Conservation (phyloP, 2,888 invertebrate species). For the Megaustenia siamemsis region DNA sequence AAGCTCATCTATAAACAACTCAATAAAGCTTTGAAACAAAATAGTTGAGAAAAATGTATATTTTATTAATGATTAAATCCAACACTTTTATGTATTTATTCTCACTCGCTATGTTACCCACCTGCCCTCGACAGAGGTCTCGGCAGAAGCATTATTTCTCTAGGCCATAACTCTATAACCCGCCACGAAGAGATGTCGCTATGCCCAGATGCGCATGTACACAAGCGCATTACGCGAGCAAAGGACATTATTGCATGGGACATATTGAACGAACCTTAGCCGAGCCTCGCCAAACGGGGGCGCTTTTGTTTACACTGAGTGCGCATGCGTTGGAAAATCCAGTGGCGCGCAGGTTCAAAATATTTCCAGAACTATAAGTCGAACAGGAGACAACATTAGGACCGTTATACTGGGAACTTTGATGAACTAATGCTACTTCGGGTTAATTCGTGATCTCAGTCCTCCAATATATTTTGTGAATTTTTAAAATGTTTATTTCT, state of each 20-base stretch:
- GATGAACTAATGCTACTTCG: background rate
- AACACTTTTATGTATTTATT: slow-evolving; percentile 20
- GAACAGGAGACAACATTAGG: background rate
- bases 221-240: slow-evolving; percentile 30
- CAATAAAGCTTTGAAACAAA: too few relatives aligned
- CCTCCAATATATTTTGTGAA: background rate
- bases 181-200: slow-evolving; percentile 24
- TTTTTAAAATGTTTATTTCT: slow-evolving; percentile 10
- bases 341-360: slow-evolving; percentile 46
- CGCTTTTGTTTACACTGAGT: slow-evolving; percentile 46
- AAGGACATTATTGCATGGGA: slow-evolving; percentile 40
- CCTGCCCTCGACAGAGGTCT: background rate
- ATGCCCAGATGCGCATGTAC: slow-evolving; percentile 35
- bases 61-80: background rate
- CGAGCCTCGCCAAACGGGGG: slow-evolving; percentile 43
- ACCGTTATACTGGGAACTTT: slow-evolving; percentile 5
- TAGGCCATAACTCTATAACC: too few relatives aligned
- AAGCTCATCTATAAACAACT: too few relatives aligned
- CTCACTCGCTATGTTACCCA: slow-evolving; percentile 19
- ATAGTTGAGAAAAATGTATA: too few relatives aligned
- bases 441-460: background rate
- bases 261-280: slow-evolving; percentile 41
- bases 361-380: background rate
- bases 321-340: slow-evolving; percentile 46
- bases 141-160: background rate